Conservation (phyloP, 1,140 invertebrate genomes). For the Panonychus citri region DNA sequence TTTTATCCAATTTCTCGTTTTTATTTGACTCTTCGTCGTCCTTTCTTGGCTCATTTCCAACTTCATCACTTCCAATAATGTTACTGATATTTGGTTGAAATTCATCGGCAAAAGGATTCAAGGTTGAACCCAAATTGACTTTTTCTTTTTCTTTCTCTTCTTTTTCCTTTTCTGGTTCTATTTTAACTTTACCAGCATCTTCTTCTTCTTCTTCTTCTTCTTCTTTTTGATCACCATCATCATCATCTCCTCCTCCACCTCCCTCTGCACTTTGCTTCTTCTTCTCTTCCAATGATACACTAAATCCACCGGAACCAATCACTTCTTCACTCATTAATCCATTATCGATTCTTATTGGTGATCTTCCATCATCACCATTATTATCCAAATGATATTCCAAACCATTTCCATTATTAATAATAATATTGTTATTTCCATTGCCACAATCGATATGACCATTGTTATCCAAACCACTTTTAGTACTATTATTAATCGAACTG, state of each 20-base stretch:
- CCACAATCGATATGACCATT: not conserved
- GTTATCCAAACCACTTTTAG: too few species aligned
- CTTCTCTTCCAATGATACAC: too few species aligned
- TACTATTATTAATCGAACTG: not conserved
- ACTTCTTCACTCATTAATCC: too few species aligned
- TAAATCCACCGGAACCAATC: too few species aligned
- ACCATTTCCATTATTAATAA: too few species aligned
- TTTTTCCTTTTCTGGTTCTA: not conserved
- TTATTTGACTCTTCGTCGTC: not conserved
- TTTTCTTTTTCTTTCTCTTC: not conserved
- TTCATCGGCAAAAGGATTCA: not conserved
- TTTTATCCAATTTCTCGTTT: not conserved
- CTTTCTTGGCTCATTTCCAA: not conserved
- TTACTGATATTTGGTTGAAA: not conserved
- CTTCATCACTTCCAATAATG: not conserved
- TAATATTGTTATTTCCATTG: too few species aligned
- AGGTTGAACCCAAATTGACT: not conserved
- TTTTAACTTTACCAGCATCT: not conserved
- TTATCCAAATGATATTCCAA: too few species aligned
- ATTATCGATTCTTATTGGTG: too few species aligned
- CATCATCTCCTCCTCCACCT: not conserved
- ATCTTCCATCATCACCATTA: too few species aligned
- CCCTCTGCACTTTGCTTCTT: not conserved
- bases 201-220: not conserved
- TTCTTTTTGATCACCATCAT: not conserved